phyloP scores from a whole-genome alignment of 2,797 vertebrate species.

The Neosilurus hyrtlii region DNA sequence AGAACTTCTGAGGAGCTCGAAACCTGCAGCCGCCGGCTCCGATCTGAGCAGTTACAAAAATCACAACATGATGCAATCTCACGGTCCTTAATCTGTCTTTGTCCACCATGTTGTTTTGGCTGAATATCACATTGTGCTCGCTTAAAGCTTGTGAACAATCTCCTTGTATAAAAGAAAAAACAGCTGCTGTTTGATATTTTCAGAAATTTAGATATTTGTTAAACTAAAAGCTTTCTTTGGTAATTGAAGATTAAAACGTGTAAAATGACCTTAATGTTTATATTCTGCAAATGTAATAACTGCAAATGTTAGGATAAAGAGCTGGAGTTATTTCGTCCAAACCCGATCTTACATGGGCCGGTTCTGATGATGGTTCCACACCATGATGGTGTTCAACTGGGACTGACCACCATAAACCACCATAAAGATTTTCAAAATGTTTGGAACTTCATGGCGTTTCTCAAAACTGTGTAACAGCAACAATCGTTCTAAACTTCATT shows the following conservation, averaged over 20 bases:
- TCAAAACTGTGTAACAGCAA: too few species aligned
- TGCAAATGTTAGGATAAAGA: constrained; percentile 38
- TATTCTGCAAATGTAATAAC: constrained; percentile 32
- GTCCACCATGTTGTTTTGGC: constrained; percentile 10
- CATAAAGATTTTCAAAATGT: too few species aligned
- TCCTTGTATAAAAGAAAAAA: constrained; percentile 40
- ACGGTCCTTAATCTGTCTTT: constrained; percentile 35
- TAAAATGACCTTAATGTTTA: constrained; percentile 26
- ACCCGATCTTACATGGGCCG: background rate
- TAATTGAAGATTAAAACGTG: background rate
- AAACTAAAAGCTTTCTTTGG: constrained; percentile 5
- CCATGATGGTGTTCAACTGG: too few species aligned
- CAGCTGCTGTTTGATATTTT: constrained; percentile 26
- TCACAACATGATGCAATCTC: constrained; percentile 45
- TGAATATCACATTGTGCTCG: constrained; percentile 23
- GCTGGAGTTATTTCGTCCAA: constrained; percentile 28
- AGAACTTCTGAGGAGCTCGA: constrained; percentile 58
- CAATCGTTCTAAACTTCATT: too few species aligned
- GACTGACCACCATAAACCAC: too few species aligned
- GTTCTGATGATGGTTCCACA: too few species aligned
- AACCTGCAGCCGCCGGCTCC: constrained; percentile 30
- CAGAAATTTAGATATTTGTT: constrained; percentile 21
- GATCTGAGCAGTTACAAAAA: constrained; percentile 44
- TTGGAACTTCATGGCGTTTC: too few species aligned
- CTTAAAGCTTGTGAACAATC: constrained; percentile 35